These are phyloP conservation scores for Drosophila pegasa DNA, from an alignment of 2,888 invertebrate genomes.

Conservation along the genomic window DNA sequence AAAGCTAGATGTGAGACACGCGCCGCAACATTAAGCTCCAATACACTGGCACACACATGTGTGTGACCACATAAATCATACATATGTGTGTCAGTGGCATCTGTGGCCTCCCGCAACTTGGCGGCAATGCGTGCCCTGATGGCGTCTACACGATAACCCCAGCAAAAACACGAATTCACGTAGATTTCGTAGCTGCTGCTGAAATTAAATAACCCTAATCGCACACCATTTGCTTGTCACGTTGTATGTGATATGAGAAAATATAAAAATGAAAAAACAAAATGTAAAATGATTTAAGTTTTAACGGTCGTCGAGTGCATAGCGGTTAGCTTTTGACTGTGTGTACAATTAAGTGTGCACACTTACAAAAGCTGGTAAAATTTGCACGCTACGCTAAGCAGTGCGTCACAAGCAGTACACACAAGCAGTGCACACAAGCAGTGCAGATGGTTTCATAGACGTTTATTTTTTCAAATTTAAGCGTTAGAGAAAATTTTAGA, in stretches of 20 bases:
- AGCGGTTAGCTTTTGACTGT: constrained; percentile 12
- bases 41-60: background rate
- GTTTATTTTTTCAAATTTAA: background rate
- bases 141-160: background rate
- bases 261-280: background rate
- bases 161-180: background rate
- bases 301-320: background rate
- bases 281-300: background rate
- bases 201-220: background rate
- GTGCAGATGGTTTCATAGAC: no score
- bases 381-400: background rate
- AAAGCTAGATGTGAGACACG: constrained; percentile 29
- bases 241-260: background rate
- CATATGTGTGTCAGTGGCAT: constrained; percentile 4
- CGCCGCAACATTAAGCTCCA: constrained; percentile 25
- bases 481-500: background rate
- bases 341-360: background rate
- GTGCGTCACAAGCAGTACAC: constrained; percentile 7
- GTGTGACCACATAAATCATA: constrained; percentile 13
- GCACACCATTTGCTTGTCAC: background rate
- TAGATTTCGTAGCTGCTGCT: background rate
- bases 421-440: constrained; percentile 31
- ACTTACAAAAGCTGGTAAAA: no score
- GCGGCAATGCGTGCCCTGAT: constrained; percentile 10
- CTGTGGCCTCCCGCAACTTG: background rate